phyloP scores from a whole-genome alignment of 2,113 vertebrate genomes.

The Ailurus styani region DNA sequence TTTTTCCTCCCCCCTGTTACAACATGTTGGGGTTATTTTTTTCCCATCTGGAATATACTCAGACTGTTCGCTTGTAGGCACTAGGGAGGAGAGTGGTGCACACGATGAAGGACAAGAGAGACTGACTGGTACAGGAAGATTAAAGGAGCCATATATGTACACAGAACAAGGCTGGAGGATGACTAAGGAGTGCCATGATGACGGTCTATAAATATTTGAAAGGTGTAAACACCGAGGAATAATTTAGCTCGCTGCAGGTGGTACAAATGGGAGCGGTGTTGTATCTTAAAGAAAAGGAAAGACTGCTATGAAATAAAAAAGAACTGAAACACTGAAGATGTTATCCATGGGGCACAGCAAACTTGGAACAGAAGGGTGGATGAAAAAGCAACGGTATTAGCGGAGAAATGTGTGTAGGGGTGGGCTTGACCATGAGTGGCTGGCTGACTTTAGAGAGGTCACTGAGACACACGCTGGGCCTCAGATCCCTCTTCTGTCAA shows the following conservation, averaged over 20 bases:
- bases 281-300: conserved; percentile 6
- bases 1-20: conserved; percentile 39
- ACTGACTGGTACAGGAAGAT: conserved; percentile 5
- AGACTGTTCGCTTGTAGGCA: conserved; percentile 45
- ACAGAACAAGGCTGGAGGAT: not conserved
- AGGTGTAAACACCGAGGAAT: conserved; percentile 57
- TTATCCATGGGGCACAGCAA: not conserved
- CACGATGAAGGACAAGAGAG: not conserved
- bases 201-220: conserved; percentile 54
- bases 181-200: conserved; percentile 48
- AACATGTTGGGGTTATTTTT: conserved; percentile 68
- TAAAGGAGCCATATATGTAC: conserved; percentile 4
- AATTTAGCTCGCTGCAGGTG: conserved; percentile 55
- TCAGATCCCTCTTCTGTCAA: not conserved
- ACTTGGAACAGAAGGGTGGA: not conserved
- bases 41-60: conserved; percentile 58
- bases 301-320: not conserved
- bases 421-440: not conserved
- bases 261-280: not conserved
- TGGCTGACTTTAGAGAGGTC: not conserved
- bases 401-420: not conserved
- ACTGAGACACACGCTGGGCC: not conserved
- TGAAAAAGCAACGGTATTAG: not conserved
- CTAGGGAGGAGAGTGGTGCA: not conserved
- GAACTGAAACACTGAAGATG: not conserved